phyloP scores from a whole-genome alignment of 2,113 vertebrate genomes.

The Diphyllodes magnificus region DNA sequence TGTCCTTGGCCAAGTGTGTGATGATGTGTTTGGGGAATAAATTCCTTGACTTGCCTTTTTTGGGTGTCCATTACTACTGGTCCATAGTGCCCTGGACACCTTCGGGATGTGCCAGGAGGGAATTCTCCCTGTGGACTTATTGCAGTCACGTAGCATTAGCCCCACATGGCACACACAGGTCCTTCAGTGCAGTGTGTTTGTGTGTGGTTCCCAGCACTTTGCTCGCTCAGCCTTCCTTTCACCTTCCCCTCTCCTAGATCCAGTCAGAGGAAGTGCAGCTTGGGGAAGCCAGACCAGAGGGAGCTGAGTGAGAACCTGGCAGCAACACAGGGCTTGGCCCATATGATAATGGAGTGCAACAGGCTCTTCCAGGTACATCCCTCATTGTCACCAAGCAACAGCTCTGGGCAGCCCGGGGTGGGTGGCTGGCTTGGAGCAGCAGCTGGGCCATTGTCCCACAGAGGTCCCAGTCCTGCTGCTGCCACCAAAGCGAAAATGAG shows the following conservation, averaged over 20 bases:
- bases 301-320: constrained; percentile 86
- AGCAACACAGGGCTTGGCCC: constrained; percentile 82
- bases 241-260: constrained; percentile 35
- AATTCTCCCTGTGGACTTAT: not conserved
- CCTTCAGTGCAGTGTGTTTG: not conserved
- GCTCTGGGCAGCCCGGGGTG: not conserved
- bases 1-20: not conserved
- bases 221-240: not conserved
- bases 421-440: not conserved
- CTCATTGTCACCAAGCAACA: not conserved
- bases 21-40: not conserved
- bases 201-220: not conserved
- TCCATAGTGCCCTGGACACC: not conserved
- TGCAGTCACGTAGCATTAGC: fast-evolving
- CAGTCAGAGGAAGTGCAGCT: constrained; percentile 80
- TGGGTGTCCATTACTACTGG: no score
- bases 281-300: constrained; percentile 83
- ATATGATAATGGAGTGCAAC: constrained; percentile 80
- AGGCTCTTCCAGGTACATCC: constrained; percentile 79
- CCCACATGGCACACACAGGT: fast-evolving
- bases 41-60: not conserved
- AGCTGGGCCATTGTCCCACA: not conserved
- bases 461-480: not conserved
- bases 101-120: not conserved
- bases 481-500: not conserved